phyloP scores from a whole-genome alignment of 2,888 invertebrate genomes.

The Eucriotettix oculatus region DNA sequence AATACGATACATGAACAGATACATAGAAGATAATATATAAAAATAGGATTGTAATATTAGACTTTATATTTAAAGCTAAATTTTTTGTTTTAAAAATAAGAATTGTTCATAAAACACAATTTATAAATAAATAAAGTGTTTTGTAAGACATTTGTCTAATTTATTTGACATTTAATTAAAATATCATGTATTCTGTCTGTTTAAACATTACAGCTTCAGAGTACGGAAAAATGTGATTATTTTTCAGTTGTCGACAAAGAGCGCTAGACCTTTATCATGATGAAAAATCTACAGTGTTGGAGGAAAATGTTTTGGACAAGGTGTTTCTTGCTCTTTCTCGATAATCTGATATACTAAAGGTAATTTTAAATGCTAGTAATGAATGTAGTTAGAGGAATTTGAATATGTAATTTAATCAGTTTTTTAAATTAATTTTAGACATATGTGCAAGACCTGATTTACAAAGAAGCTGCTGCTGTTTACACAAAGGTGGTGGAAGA shows the following conservation, averaged over 20 bases:
- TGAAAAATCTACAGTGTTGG: conserved; percentile 58
- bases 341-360: conserved; percentile 59
- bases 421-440: conserved; percentile 41
- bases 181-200: no score
- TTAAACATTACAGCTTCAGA: conserved; percentile 1
- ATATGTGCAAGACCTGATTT: conserved; percentile 82
- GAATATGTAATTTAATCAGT: not conserved
- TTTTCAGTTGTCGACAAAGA: conserved; percentile 73
- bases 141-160: no score
- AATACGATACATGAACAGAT: no score
- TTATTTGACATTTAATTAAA: no score
- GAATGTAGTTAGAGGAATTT: not conserved
- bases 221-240: conserved; percentile 55
- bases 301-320: conserved; percentile 52
- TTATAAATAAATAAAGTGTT: no score
- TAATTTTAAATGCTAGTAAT: conserved; percentile 19
- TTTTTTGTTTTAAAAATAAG: no score
- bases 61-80: no score
- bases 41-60: no score
- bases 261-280: conserved; percentile 67
- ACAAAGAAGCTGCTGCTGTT: conserved; percentile 59
- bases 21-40: no score
- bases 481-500: conserved; percentile 59
- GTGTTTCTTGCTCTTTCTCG: conserved; percentile 72
- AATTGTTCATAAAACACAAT: no score